Conservation (phyloP, 1,140 invertebrate genomes). For the Paralvinella palmiformis region DNA sequence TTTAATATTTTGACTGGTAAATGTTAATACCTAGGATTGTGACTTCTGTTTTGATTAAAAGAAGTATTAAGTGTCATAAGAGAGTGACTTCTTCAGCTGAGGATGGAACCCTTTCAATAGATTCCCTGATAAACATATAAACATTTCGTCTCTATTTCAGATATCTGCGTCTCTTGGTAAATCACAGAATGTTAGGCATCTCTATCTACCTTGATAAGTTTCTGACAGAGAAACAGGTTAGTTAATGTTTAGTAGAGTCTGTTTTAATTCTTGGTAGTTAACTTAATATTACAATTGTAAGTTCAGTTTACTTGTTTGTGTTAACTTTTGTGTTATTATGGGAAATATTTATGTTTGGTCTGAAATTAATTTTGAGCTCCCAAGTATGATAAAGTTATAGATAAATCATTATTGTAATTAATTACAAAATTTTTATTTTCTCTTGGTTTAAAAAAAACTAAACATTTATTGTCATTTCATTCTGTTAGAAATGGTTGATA, state of each 20-base stretch:
- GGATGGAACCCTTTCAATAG: neutral
- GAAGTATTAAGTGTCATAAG: neutral
- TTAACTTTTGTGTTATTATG: too few species aligned
- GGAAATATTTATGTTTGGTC: too few species aligned
- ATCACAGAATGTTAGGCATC: conserved; percentile 43
- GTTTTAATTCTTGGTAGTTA: neutral
- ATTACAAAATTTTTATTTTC: too few species aligned
- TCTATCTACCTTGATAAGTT: conserved; percentile 42
- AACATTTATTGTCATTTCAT: too few species aligned
- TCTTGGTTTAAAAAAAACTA: too few species aligned
- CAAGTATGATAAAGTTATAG: too few species aligned
- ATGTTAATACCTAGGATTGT: neutral
- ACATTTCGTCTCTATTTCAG: conserved; percentile 25
- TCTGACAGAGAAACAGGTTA: conserved; percentile 42
- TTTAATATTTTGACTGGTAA: neutral
- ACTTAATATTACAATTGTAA: too few species aligned
- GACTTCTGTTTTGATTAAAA: neutral
- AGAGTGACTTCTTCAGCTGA: neutral
- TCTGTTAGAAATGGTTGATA: too few species aligned
- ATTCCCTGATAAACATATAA: neutral
- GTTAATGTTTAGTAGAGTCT: neutral
- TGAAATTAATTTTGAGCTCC: too few species aligned
- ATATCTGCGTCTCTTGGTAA: conserved; percentile 42
- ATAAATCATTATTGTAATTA: too few species aligned
- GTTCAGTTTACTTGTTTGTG: too few species aligned